These are phyloP conservation scores for Mesembrinibis cayennensis DNA, from an alignment of 2,113 vertebrate species.

Conservation along the genomic window DNA sequence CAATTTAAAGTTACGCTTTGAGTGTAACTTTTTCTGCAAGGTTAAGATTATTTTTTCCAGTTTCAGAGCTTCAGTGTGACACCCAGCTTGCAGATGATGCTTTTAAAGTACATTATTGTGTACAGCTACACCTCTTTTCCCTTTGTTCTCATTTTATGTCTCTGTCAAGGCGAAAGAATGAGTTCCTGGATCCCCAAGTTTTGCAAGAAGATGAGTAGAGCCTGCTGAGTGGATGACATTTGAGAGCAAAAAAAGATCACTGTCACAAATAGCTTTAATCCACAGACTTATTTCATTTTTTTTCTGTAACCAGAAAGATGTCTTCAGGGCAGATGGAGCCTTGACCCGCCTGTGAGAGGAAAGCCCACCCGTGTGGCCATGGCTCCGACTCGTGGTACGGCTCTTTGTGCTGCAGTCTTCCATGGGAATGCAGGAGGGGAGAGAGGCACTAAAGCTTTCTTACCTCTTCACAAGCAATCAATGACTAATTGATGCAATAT, in stretches of 20 bases:
- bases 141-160: background rate
- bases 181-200: background rate
- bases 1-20: background rate
- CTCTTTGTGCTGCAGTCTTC: background rate
- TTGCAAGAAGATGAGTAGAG: background rate
- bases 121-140: background rate
- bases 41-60: background rate
- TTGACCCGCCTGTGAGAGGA: background rate
- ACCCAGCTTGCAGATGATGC: background rate
- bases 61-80: background rate
- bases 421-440: background rate
- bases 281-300: background rate
- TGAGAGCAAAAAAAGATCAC: background rate
- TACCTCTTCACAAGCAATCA: background rate
- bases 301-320: background rate
- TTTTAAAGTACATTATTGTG: background rate
- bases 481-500: slow-evolving; percentile 1
- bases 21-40: background rate
- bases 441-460: background rate
- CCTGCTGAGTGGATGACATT: background rate
- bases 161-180: background rate
- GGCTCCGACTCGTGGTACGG: rapidly evolving
- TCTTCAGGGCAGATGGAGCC: background rate
- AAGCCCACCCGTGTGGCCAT: rapidly evolving
- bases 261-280: background rate